Conservation (phyloP, 2,888 invertebrate species). For the Muscina levida region DNA sequence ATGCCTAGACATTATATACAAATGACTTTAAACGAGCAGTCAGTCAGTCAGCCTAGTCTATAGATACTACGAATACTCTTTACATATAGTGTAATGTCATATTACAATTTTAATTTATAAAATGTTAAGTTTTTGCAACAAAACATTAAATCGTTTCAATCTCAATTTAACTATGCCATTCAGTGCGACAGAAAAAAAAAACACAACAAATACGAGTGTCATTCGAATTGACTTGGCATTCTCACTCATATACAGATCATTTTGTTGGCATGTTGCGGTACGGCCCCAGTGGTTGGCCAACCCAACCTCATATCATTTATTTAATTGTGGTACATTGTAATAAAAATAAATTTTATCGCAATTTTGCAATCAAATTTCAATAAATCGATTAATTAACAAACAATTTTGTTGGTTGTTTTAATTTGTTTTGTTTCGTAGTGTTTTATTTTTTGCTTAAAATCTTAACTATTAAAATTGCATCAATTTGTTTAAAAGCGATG, state of each 20-base stretch:
- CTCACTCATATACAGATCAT: no score
- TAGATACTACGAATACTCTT: background rate
- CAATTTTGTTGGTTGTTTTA: background rate
- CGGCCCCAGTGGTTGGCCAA: background rate
- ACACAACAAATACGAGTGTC: background rate
- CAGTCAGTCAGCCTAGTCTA: background rate
- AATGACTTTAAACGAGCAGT: no score
- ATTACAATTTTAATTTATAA: background rate
- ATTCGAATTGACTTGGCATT: conserved; percentile 1
- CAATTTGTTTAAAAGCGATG: no score
- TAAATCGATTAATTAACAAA: conserved; percentile 65
- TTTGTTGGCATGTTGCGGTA: background rate
- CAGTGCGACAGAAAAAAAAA: background rate
- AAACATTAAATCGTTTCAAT: conserved; percentile 1
- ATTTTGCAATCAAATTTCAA: conserved; percentile 64
- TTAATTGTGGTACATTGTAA: conserved; percentile 37
- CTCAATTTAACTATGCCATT: background rate
- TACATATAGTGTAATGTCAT: background rate
- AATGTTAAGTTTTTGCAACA: background rate
- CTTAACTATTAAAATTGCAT: no score
- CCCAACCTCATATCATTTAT: conserved; percentile 1
- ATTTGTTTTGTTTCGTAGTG: no score
- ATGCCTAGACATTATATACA: no score
- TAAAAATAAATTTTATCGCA: conserved; percentile 63
- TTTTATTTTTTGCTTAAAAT: no score